A percentile compares a stretch with the other conserved stretches of the same genome.
phyloP scores from a whole-genome alignment of 2,797 vertebrate species.

The Lutjanus argentimaculatus region DNA sequence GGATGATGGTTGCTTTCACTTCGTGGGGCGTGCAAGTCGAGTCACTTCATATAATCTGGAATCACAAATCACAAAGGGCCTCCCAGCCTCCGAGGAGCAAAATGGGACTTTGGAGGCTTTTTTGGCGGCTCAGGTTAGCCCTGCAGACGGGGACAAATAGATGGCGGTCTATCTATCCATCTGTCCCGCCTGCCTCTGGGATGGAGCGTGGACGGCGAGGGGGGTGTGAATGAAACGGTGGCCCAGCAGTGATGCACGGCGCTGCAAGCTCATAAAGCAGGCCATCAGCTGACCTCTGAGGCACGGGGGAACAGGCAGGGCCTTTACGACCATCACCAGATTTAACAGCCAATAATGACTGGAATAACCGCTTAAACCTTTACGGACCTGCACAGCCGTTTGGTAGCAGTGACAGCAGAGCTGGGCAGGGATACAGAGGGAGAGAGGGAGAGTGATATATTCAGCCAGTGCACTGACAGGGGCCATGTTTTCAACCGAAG shows the following conservation, averaged over 20 bases:
- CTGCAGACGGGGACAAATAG: constrained; percentile 91
- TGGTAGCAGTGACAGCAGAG: constrained; percentile 72
- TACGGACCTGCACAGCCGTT: constrained; percentile 79
- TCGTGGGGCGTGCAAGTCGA: constrained; percentile 87
- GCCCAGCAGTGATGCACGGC: constrained; percentile 89
- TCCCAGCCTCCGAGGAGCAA: constrained; percentile 87
- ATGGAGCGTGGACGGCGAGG: constrained; percentile 36
- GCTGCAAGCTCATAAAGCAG: constrained; percentile 93
- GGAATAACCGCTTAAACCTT: constrained; percentile 89
- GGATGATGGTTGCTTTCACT: constrained; percentile 92
- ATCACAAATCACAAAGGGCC: constrained; percentile 93
- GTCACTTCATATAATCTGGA: constrained; percentile 94
- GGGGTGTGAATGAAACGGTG: constrained; percentile 77
- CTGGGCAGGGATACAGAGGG: constrained; percentile 54
- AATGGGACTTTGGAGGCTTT: constrained; percentile 89
- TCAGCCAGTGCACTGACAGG: constrained; percentile 76
- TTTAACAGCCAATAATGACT: constrained; percentile 92
- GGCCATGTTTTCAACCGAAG: constrained; percentile 84
- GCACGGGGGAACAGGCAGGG: constrained; percentile 86
- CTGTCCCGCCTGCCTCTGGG: constrained; percentile 61
- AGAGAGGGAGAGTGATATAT: constrained; percentile 69
- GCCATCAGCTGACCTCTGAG: constrained; percentile 92
- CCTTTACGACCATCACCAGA: constrained; percentile 90
- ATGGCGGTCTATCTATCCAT: constrained; percentile 89
- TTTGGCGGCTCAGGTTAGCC: constrained; percentile 74